Evolutionary conservation across 1,140 invertebrate species (phyloP).

Genomic region (Pantala flavescens): DNA sequence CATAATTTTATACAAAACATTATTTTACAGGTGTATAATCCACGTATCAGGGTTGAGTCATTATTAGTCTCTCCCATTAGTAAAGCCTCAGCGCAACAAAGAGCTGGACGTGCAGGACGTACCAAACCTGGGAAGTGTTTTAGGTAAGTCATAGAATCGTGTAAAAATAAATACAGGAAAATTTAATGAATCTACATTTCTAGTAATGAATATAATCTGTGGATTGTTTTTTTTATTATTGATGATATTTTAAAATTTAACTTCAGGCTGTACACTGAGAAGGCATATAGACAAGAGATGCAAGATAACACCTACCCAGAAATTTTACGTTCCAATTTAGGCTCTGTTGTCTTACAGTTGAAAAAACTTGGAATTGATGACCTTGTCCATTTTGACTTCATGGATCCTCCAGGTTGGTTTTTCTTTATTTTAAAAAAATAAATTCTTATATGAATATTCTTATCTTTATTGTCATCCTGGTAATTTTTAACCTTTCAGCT

Average conservation of each 20-base stretch:
- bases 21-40: constrained; percentile 73
- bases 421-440: neutral
- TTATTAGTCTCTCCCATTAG: constrained; percentile 96
- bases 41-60: constrained; percentile 93
- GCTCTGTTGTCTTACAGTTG: constrained; percentile 93
- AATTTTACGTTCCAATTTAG: constrained; percentile 93
- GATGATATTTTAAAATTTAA: too few species aligned
- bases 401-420: constrained; percentile 55
- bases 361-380: constrained; percentile 99
- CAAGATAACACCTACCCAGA: constrained; percentile 99
- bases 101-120: constrained; percentile 92
- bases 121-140: constrained; percentile 98
- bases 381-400: constrained; percentile 73
- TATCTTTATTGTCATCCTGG: neutral
- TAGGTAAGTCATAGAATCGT: constrained; percentile 25
- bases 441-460: neutral
- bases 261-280: constrained; percentile 88
- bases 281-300: constrained; percentile 98
- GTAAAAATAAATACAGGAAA: too few species aligned
- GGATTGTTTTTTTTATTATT: too few species aligned
- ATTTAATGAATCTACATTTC: too few species aligned
- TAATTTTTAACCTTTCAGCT: constrained; percentile 42
- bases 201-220: too few species aligned
- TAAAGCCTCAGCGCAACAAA: constrained; percentile 98
- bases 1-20: too few species aligned